Percentiles rank a stretch among this genome's conserved stretches.
phyloP scores from a whole-genome alignment of 1,140 invertebrate species.

The Lasaia peninsularis region DNA sequence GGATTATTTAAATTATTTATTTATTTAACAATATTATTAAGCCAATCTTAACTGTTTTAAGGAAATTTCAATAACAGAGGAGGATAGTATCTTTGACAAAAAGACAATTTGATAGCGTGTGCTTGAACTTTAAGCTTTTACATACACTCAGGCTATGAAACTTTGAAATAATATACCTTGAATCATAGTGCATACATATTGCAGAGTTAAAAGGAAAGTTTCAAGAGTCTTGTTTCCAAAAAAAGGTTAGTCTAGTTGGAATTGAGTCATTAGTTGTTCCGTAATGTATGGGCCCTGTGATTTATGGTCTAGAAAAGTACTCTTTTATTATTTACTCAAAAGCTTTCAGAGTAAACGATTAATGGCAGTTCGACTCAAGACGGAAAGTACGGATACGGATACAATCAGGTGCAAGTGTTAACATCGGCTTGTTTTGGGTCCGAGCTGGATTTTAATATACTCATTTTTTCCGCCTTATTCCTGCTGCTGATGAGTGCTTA shows the following conservation, averaged over 20 bases:
- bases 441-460: not conserved
- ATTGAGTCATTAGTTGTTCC: slow-evolving; percentile 11
- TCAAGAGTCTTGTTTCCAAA: not conserved
- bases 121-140: no score
- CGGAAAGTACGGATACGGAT: not conserved
- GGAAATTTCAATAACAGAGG: no score
- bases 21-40: no score
- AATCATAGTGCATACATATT: no score
- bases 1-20: no score
- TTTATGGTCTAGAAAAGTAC: slow-evolving; percentile 9
- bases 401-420: not conserved
- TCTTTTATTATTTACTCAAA: slow-evolving; percentile 10
- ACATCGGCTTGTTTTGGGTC: not conserved
- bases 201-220: not conserved
- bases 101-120: no score
- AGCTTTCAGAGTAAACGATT: slow-evolving; percentile 5
- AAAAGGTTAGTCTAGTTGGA: slow-evolving; percentile 1
- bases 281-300: slow-evolving; percentile 1
- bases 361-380: not conserved
- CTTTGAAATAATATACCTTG: no score
- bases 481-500: no score
- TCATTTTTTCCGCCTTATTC: no score
- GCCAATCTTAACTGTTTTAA: no score
- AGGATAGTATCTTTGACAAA: no score
- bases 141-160: no score